Evolutionary conservation across 2,888 invertebrate genomes (phyloP).

Genomic region (Hymenopus coronatus): DNA sequence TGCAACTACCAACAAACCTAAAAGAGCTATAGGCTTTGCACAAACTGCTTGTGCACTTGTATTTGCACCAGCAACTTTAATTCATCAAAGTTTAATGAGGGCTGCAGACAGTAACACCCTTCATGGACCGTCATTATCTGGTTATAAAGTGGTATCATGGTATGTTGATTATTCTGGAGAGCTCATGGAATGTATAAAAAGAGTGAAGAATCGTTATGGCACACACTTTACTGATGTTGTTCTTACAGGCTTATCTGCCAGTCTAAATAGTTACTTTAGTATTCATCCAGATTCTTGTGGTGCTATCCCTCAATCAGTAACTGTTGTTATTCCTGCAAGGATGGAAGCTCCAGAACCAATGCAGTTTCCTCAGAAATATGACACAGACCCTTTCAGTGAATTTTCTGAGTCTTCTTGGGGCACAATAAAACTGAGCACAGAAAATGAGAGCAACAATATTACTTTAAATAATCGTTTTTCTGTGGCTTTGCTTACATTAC

Average conservation of each 20-base stretch:
- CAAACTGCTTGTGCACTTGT: conserved; percentile 8
- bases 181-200: conserved; percentile 46
- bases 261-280: conserved; percentile 49
- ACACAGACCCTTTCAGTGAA: neutral
- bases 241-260: conserved; percentile 50
- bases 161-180: conserved; percentile 41
- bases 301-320: conserved; percentile 39
- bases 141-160: conserved; percentile 50
- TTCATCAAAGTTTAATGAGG: conserved; percentile 38
- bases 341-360: conserved; percentile 32
- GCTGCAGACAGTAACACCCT: conserved; percentile 42
- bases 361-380: neutral
- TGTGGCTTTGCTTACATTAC: conserved; percentile 51
- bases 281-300: conserved; percentile 31
- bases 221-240: conserved; percentile 52
- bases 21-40: neutral
- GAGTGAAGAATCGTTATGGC: conserved; percentile 43
- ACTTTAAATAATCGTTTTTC: conserved; percentile 51
- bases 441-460: conserved; percentile 12
- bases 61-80: conserved; percentile 35
- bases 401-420: neutral
- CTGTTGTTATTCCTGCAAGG: conserved; percentile 42
- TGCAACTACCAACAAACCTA: neutral
- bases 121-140: conserved; percentile 49
- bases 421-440: neutral